Evolutionary conservation across 2,797 vertebrate species (phyloP).

Genomic region (Crenuchus spilurus): DNA sequence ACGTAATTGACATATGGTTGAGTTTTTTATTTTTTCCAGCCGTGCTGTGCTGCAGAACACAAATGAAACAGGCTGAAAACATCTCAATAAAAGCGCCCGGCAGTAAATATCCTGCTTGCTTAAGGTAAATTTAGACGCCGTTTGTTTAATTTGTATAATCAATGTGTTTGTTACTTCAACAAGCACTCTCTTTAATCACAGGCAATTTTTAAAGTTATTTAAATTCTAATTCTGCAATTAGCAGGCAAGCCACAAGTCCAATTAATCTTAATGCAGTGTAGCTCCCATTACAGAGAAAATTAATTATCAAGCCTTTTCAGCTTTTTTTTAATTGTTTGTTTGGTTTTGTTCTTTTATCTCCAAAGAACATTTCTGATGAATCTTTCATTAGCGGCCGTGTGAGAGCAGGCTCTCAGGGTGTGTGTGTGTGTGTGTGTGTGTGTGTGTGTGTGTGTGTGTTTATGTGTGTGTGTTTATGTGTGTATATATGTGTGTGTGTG

Average conservation of each 20-base stretch:
- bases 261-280: constrained; percentile 52
- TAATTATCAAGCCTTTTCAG: constrained; percentile 32
- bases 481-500: neutral
- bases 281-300: constrained; percentile 42
- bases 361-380: constrained; percentile 48
- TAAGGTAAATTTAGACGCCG: constrained; percentile 23
- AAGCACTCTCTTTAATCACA: constrained; percentile 48
- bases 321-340: constrained; percentile 36
- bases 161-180: constrained; percentile 36
- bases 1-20: constrained; percentile 6
- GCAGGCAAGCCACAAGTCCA: constrained; percentile 35
- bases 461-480: constrained; percentile 2
- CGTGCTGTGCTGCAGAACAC: neutral
- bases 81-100: constrained; percentile 2
- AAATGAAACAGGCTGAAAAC: constrained; percentile 29
- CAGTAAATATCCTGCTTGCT: constrained; percentile 16
- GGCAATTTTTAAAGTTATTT: constrained; percentile 45
- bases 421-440: neutral
- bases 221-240: constrained; percentile 56
- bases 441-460: constrained; percentile 6
- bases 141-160: constrained; percentile 52
- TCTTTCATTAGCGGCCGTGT: constrained; percentile 41
- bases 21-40: neutral
- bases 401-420: neutral
- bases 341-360: constrained; percentile 46